These are phyloP conservation scores for Atopsyche davidsoni DNA, from an alignment of 1,140 invertebrate genomes.

Conservation along the genomic window DNA sequence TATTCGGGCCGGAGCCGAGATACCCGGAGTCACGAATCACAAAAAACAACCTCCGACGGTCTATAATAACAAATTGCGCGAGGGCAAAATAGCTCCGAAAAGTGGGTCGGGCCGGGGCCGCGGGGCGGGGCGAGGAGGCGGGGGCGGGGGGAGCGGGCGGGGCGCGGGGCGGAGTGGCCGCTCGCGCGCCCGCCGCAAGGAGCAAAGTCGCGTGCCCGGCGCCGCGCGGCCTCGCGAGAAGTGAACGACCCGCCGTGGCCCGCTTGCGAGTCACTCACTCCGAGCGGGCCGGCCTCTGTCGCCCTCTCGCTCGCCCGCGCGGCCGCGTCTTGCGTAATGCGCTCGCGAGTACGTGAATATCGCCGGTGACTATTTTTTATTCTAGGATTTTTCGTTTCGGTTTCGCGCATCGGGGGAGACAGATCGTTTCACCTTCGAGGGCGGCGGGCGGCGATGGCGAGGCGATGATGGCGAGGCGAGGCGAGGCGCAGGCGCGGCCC, in stretches of 20 bases:
- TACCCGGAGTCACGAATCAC: slow-evolving; percentile 19
- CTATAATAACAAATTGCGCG: slow-evolving; percentile 30
- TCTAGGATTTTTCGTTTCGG: slow-evolving; percentile 1
- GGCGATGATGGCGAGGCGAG: slow-evolving; percentile 33
- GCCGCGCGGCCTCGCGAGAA: slow-evolving; percentile 27
- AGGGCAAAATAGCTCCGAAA: slow-evolving; percentile 31
- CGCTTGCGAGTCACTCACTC: slow-evolving; percentile 42
- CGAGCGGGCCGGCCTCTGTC: slow-evolving; percentile 16
- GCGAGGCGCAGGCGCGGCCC: slow-evolving; percentile 14
- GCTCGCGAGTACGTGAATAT: slow-evolving; percentile 8
- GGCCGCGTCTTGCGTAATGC: slow-evolving; percentile 19
- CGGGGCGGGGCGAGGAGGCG: slow-evolving; percentile 18
- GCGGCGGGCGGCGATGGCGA: slow-evolving; percentile 37
- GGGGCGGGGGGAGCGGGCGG: slow-evolving; percentile 1
- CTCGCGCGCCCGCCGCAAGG: slow-evolving; percentile 5
- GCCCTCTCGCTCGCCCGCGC: slow-evolving; percentile 20
- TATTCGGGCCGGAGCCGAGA: slow-evolving; percentile 5
- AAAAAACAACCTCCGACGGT: slow-evolving; percentile 26
- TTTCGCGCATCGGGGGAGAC: background rate
- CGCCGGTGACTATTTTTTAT: background rate
- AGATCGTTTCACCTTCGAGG: slow-evolving; percentile 17
- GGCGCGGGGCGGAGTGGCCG: slow-evolving; percentile 4
- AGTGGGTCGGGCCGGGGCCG: slow-evolving; percentile 29
- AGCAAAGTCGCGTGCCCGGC: slow-evolving; percentile 14
- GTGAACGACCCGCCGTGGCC: slow-evolving; percentile 48